Evolutionary conservation across 2,113 vertebrate genomes (phyloP).

Genomic region (Passerina amoena): DNA sequence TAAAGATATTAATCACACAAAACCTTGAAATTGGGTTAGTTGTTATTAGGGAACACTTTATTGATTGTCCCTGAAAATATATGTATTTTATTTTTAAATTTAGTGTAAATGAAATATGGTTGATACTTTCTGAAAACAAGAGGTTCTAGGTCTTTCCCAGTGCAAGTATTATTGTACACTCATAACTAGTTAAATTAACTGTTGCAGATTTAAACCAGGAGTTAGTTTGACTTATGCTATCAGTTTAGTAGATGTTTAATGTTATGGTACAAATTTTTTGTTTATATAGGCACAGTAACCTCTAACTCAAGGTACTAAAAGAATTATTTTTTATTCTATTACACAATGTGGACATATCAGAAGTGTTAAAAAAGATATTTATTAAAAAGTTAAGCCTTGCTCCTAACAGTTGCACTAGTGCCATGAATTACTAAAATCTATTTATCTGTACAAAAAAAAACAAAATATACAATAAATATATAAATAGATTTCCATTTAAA

Average conservation of each 20-base stretch:
- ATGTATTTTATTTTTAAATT: background rate
- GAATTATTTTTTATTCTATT: background rate
- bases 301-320: background rate
- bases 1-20: background rate
- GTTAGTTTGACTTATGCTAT: background rate
- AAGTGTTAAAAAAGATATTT: background rate
- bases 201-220: background rate
- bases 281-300: background rate
- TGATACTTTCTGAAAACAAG: background rate
- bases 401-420: background rate
- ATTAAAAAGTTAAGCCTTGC: background rate
- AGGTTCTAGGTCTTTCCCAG: background rate
- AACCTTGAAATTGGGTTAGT: background rate
- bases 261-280: background rate
- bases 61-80: background rate
- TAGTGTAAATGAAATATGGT: background rate
- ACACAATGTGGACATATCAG: background rate
- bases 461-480: background rate
- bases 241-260: background rate
- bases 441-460: background rate
- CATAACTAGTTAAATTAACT: background rate
- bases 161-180: background rate
- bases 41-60: background rate
- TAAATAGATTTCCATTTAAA: background rate
- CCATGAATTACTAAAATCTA: background rate